phyloP scores from a whole-genome alignment of 2,888 invertebrate species.

The Diplolepis rosae region DNA sequence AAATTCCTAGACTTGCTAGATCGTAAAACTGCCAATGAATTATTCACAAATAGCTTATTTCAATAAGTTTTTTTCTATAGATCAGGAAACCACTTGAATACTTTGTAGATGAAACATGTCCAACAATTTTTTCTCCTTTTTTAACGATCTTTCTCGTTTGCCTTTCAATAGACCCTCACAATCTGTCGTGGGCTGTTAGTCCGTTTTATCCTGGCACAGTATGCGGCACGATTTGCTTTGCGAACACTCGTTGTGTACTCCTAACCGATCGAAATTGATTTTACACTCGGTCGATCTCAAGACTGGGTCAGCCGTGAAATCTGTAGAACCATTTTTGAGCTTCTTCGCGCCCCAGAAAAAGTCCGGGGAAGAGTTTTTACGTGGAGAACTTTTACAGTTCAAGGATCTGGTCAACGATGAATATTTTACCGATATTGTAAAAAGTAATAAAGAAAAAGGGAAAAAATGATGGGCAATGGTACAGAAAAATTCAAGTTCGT shows the following conservation, averaged over 20 bases:
- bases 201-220: conserved; percentile 23
- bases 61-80: background rate
- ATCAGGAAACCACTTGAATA: background rate
- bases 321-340: conserved; percentile 27
- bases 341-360: conserved; percentile 25
- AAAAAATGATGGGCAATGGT: background rate
- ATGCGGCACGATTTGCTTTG: conserved; percentile 35
- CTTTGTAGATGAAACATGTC: background rate
- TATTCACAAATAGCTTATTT: conserved; percentile 14
- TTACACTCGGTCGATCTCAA: conserved; percentile 55
- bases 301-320: conserved; percentile 56
- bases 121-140: background rate
- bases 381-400: background rate
- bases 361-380: background rate
- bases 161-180: background rate
- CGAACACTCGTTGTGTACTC: conserved; percentile 32
- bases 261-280: conserved; percentile 52
- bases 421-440: conserved; percentile 18
- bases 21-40: background rate
- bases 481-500: background rate
- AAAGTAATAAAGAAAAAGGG: conserved; percentile 13
- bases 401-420: conserved; percentile 20
- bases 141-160: background rate
- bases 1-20: background rate
- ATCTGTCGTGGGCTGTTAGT: conserved; percentile 6